Evolutionary conservation across 1,140 invertebrate genomes (phyloP).

Genomic region (Ceratina japonica): DNA sequence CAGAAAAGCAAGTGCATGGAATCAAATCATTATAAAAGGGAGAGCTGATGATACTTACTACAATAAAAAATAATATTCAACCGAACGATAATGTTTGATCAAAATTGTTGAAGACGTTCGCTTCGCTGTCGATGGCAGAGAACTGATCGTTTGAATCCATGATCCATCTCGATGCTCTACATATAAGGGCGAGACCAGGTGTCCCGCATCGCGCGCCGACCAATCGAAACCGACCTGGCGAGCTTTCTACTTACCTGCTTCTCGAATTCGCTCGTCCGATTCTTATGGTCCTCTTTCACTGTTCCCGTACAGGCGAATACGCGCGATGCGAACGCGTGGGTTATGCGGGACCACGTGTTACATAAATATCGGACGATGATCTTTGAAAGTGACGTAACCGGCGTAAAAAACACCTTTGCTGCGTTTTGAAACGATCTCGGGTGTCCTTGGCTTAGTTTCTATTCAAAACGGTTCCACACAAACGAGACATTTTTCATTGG

Average conservation of each 20-base stretch:
- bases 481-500: background rate
- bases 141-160: background rate
- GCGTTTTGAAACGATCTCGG: constrained; percentile 10
- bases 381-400: constrained; percentile 13
- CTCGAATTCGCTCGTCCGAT: constrained; percentile 7
- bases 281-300: constrained; percentile 28
- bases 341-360: constrained; percentile 2
- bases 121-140: background rate
- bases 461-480: background rate
- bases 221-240: constrained; percentile 50
- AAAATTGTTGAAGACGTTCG: background rate
- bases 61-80: background rate
- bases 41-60: background rate
- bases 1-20: too few relatives aligned
- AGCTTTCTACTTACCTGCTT: constrained; percentile 54
- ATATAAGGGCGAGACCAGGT: constrained; percentile 57
- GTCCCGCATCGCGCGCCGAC: constrained; percentile 56
- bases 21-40: too few relatives aligned
- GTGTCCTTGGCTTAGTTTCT: constrained; percentile 1
- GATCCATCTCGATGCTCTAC: constrained; percentile 34
- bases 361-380: constrained; percentile 47
- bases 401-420: background rate
- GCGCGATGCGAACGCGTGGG: constrained; percentile 4
- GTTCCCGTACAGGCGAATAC: background rate
- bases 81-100: too few relatives aligned